These are phyloP conservation scores for Amblyopsis rosae DNA, from an alignment of 2,113 vertebrate species.

Conservation along the genomic window DNA sequence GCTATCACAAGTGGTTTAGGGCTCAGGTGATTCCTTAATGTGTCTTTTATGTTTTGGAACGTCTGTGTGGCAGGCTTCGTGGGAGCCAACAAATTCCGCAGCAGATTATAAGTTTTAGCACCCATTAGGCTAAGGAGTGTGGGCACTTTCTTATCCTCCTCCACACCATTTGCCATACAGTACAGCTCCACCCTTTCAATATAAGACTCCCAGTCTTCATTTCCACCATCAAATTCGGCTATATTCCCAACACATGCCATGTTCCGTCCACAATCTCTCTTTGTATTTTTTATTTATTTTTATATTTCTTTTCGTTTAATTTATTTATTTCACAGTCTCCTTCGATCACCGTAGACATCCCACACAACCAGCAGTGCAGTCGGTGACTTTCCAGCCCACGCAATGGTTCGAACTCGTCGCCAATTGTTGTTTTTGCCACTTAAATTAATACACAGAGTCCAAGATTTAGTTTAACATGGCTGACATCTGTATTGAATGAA, in stretches of 20 bases:
- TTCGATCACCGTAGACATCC: not conserved
- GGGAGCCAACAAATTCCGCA: not conserved
- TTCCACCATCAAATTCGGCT: not conserved
- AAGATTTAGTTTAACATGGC: too few relatives aligned
- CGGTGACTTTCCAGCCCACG: not conserved
- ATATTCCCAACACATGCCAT: not conserved
- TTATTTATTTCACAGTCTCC: too few relatives aligned
- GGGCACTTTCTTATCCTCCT: not conserved
- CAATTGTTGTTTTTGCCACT: too few relatives aligned
- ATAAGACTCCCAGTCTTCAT: not conserved
- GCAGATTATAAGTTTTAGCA: not conserved
- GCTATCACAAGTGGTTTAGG: not conserved
- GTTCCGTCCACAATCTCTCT: not conserved
- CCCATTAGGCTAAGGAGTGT: not conserved
- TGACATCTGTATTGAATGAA: too few relatives aligned
- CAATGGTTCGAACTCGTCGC: too few relatives aligned
- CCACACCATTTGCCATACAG: not conserved
- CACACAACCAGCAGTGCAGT: not conserved
- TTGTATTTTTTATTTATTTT: not conserved
- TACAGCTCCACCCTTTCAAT: constrained; percentile 1
- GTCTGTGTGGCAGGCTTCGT: not conserved
- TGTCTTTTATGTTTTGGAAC: not conserved
- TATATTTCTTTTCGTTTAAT: not conserved
- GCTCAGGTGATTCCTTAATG: not conserved
- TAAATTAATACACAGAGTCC: too few relatives aligned